Evolutionary conservation across 2,797 vertebrate species (phyloP).

Genomic region (Clarias pachynema): DNA sequence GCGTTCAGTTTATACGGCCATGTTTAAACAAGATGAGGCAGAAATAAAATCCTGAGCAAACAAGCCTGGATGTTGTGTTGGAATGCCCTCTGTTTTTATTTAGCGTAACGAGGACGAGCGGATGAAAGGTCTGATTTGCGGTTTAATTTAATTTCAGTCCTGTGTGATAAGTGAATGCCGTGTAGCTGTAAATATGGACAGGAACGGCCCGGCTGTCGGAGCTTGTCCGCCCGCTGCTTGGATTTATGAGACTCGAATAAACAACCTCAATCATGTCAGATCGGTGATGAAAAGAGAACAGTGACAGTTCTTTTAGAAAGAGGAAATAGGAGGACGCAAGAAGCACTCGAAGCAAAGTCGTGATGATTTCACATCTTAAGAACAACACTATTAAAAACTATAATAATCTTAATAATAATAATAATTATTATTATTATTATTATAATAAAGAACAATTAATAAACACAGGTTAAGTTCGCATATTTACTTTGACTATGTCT

Average conservation of each 20-base stretch:
- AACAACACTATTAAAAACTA: not conserved
- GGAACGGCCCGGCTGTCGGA: not conserved
- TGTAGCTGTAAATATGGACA: conserved; percentile 33
- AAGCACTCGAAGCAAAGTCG: too few species aligned
- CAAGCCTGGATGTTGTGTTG: not conserved
- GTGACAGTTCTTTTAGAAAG: not conserved
- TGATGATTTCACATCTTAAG: not conserved
- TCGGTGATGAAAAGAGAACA: not conserved
- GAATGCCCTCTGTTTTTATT: not conserved
- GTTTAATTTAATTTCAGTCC: conserved; percentile 34
- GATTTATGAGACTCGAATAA: conserved; percentile 19
- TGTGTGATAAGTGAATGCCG: not conserved
- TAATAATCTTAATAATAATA: not conserved
- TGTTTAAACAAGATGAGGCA: not conserved
- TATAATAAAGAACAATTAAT: not conserved
- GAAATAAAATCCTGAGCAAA: not conserved
- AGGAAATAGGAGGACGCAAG: not conserved
- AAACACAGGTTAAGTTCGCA: too few species aligned
- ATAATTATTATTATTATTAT: too few species aligned
- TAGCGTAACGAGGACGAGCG: not conserved
- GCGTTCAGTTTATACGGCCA: conserved; percentile 8
- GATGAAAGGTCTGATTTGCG: conserved; percentile 11
- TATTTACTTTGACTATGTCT: not conserved
- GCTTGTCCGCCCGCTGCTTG: not conserved
- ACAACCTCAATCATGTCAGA: conserved; percentile 4